Conservation (phyloP, 2,113 vertebrate species). For the Pterophyllum scalare region DNA sequence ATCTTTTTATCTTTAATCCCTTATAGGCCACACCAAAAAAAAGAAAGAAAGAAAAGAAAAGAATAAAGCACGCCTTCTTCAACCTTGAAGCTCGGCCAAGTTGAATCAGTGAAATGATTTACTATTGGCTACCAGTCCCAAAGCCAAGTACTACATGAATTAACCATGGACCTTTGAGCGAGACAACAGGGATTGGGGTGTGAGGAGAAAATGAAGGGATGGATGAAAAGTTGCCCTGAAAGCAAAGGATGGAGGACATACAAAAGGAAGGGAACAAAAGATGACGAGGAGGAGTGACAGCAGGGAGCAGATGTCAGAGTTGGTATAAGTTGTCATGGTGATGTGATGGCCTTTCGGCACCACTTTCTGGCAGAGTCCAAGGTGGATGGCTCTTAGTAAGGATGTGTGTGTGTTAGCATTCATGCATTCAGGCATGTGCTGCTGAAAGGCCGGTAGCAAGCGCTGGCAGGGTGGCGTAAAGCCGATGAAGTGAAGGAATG, state of each 20-base stretch:
- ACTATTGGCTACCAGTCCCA: conserved; percentile 13
- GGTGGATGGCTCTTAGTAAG: conserved; percentile 31
- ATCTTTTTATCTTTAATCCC: conserved; percentile 30
- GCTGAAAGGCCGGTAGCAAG: conserved; percentile 24
- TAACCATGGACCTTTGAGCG: conserved; percentile 37
- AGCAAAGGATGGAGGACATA: not conserved
- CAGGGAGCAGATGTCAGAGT: conserved; percentile 40
- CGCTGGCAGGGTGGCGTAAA: conserved; percentile 30
- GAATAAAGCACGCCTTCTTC: conserved; percentile 21
- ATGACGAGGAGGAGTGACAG: not conserved
- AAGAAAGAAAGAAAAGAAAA: not conserved
- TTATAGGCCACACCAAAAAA: not conserved
- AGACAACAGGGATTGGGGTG: not conserved
- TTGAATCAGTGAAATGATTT: conserved; percentile 36
- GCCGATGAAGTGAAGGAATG: conserved; percentile 46
- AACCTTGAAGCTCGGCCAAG: conserved; percentile 57
- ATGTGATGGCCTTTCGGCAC: not conserved
- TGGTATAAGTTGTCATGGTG: conserved; percentile 24
- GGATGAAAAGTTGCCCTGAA: conserved; percentile 8
- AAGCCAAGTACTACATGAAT: conserved; percentile 54
- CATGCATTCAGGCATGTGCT: not conserved
- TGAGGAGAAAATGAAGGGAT: not conserved
- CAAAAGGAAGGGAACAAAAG: not conserved
- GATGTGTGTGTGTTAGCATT: conserved; percentile 1
- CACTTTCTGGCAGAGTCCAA: conserved; percentile 40